Conservation (phyloP, 2,113 vertebrate genomes). For the Amphilophus citrinellus region DNA sequence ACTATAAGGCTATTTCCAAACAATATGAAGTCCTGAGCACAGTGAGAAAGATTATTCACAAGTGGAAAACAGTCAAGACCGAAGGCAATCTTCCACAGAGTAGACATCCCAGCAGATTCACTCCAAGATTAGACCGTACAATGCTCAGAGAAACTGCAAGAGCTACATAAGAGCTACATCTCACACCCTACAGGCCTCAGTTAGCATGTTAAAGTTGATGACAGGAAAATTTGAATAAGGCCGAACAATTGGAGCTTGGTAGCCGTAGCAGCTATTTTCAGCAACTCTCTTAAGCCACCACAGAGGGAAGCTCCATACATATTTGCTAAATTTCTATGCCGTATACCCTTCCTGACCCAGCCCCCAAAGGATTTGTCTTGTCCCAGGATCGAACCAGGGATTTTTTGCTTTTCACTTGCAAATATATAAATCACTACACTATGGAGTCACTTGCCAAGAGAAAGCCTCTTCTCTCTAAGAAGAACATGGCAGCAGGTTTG, state of each 20-base stretch:
- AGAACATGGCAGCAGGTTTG: not conserved
- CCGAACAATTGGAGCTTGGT: not conserved
- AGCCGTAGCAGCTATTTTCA: not conserved
- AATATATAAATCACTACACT: not conserved
- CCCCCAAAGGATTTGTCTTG: not conserved
- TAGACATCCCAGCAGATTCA: not conserved
- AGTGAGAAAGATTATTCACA: not conserved
- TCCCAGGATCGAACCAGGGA: not conserved
- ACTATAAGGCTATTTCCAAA: not conserved
- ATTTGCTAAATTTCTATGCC: not conserved
- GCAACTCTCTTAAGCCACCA: not conserved
- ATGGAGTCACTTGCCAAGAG: accelerated
- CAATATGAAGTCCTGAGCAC: not conserved
- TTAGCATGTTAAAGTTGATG: not conserved
- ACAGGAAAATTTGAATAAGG: not conserved
- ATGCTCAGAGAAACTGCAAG: not conserved
- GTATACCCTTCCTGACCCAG: not conserved
- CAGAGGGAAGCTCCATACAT: not conserved
- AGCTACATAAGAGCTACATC: not conserved
- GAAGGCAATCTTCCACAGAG: not conserved
- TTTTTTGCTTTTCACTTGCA: not conserved
- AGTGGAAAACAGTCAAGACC: not conserved
- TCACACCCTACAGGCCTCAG: not conserved
- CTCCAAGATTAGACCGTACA: not conserved
- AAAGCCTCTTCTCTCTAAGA: not conserved